These are phyloP conservation scores for Miichthys miiuy DNA, from an alignment of 2,797 vertebrate species.

Conservation along the genomic window DNA sequence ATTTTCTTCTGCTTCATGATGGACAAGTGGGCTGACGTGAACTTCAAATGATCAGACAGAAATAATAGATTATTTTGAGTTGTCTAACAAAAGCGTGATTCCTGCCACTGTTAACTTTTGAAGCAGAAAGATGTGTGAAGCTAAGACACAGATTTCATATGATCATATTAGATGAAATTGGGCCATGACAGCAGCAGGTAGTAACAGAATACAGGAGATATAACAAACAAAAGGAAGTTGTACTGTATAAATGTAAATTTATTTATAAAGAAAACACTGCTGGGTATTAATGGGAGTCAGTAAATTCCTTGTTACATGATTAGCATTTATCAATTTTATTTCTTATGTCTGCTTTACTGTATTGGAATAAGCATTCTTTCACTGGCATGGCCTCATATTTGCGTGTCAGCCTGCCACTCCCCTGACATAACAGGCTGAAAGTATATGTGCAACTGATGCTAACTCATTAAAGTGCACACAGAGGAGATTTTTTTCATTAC, in stretches of 20 bases:
- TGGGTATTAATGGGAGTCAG: constrained; percentile 29
- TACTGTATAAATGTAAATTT: constrained; percentile 9
- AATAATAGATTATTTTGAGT: constrained; percentile 35
- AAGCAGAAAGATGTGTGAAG: constrained; percentile 20
- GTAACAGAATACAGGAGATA: constrained; percentile 13
- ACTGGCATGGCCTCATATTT: constrained; percentile 29
- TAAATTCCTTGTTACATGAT: constrained; percentile 29
- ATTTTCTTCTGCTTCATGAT: constrained; percentile 67
- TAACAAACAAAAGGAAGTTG: constrained; percentile 8
- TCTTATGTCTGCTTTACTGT: constrained; percentile 22
- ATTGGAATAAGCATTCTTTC: constrained; percentile 31
- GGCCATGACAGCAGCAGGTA: constrained; percentile 12
- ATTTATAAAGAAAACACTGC: background rate
- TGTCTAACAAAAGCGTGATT: constrained; percentile 33
- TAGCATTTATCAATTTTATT: constrained; percentile 19
- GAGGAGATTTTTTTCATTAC: constrained; percentile 52
- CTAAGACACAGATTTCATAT: constrained; percentile 48
- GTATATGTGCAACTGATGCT: constrained; percentile 48
- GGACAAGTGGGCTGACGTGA: constrained; percentile 51
- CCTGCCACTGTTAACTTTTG: constrained; percentile 36
- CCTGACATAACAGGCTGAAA: constrained; percentile 61
- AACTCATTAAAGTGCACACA: constrained; percentile 70
- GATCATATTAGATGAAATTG: constrained; percentile 44
- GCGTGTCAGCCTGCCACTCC: constrained; percentile 45
- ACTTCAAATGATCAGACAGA: constrained; percentile 51